Percentiles rank a stretch among this genome's conserved stretches.
Evolutionary conservation across 2,797 vertebrate species (phyloP).

Genomic region (Thalassophryne amazonica): DNA sequence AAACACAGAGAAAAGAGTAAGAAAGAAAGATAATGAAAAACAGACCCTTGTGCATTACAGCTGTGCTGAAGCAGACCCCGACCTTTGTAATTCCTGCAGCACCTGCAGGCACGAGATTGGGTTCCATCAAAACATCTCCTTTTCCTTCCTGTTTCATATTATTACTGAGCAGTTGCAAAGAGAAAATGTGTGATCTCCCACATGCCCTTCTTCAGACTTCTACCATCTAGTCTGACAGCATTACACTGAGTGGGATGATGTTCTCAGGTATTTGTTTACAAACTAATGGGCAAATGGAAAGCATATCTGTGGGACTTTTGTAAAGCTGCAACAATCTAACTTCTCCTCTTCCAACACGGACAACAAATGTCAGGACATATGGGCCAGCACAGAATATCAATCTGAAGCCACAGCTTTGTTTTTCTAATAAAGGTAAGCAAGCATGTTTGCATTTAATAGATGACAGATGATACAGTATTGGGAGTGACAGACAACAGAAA

Average conservation of each 20-base stretch:
- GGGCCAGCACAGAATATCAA: no score
- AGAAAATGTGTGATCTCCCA: slow-evolving; percentile 9
- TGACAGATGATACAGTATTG: no score
- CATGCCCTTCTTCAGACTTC: slow-evolving; percentile 11
- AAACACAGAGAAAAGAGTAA: no score
- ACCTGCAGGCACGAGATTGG: slow-evolving; percentile 4
- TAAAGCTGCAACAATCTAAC: no score
- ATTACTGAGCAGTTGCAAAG: slow-evolving; percentile 11
- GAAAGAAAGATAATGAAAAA: no score
- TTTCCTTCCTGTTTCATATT: neutral
- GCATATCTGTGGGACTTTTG: slow-evolving; percentile 17
- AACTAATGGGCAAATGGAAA: slow-evolving; percentile 9
- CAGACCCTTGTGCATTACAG: neutral
- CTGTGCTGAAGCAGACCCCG: neutral
- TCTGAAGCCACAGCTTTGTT: no score
- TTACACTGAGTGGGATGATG: slow-evolving; percentile 6
- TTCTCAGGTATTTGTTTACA: slow-evolving; percentile 27
- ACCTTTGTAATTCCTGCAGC: slow-evolving; percentile 12
- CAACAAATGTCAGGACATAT: no score
- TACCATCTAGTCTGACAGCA: slow-evolving; percentile 15
- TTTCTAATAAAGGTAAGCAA: no score
- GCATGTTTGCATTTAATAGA: no score
- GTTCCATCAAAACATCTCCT: slow-evolving; percentile 4
- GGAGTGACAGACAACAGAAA: no score
- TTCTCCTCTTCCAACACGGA: no score